Evolutionary conservation across 2,113 vertebrate genomes (phyloP).

Genomic region (Buteo buteo): DNA sequence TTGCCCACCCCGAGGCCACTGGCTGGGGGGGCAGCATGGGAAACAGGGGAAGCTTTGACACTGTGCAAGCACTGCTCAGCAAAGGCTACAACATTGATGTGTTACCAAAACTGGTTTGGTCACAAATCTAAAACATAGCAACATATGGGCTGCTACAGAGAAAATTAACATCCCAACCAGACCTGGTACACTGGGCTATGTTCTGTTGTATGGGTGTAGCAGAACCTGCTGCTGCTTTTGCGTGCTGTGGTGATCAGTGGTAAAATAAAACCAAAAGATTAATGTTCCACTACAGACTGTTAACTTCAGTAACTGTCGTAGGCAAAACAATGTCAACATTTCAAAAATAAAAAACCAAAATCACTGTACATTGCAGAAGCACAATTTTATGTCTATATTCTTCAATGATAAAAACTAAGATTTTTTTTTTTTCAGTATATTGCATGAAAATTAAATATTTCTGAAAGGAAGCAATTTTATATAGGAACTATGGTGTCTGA

Average conservation of each 20-base stretch:
- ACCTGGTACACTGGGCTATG: neutral
- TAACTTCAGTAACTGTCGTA: neutral
- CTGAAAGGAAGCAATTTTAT: neutral
- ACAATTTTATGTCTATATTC: neutral
- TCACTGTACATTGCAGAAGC: neutral
- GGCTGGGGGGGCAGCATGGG: fast-evolving
- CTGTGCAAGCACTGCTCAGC: neutral
- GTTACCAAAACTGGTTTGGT: neutral
- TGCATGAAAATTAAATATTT: neutral
- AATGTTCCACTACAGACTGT: neutral
- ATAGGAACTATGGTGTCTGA: neutral
- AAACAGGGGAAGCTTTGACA: neutral
- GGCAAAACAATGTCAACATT: neutral
- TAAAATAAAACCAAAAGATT: neutral
- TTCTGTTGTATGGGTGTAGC: neutral
- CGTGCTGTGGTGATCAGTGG: neutral
- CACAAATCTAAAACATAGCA: neutral
- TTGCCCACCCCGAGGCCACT: neutral
- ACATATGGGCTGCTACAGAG: neutral
- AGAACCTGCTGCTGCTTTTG: neutral
- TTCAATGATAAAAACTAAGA: neutral
- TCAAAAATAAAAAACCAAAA: neutral
- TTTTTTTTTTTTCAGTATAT: neutral
- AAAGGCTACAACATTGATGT: neutral
- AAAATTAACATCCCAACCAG: neutral